Conservation (phyloP, 2,888 invertebrate genomes). For the Agonopterix alstromeriana region DNA sequence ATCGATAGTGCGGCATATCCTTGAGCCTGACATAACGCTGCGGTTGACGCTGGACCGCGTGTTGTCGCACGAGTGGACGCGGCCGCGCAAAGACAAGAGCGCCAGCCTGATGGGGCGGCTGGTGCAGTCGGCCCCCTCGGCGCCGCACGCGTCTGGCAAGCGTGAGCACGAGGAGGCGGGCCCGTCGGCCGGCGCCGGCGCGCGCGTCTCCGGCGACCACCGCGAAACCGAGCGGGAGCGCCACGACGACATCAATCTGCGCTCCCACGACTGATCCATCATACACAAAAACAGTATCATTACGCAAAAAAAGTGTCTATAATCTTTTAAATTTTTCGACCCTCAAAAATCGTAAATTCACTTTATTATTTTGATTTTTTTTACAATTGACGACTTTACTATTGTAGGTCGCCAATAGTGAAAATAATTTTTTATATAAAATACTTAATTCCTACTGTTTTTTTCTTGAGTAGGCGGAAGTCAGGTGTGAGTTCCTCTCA, state of each 20-base stretch:
- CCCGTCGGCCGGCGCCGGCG: constrained; percentile 56
- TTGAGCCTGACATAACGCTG: constrained; percentile 90
- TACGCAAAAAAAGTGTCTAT: constrained; percentile 28
- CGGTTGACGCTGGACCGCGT: constrained; percentile 86
- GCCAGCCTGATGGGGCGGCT: constrained; percentile 77
- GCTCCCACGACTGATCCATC: constrained; percentile 47
- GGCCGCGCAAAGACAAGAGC: constrained; percentile 78
- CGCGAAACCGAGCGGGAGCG: constrained; percentile 62
- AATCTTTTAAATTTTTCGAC: constrained; percentile 41
- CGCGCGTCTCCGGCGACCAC: constrained; percentile 66
- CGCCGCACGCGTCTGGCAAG: constrained; percentile 52
- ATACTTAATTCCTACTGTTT: neutral
- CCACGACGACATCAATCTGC: constrained; percentile 65
- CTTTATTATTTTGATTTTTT: constrained; percentile 61
- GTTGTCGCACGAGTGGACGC: constrained; percentile 85
- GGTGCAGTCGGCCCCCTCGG: constrained; percentile 77
- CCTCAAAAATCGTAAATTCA: constrained; percentile 55
- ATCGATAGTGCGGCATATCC: constrained; percentile 85
- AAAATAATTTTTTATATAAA: constrained; percentile 54
- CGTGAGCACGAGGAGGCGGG: constrained; percentile 63
- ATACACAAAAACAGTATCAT: constrained; percentile 4
- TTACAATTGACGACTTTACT: constrained; percentile 64
- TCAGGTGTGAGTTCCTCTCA: too few relatives aligned
- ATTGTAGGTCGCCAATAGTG: constrained; percentile 66
- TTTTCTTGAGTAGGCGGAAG: too few relatives aligned